Evolutionary conservation across 2,888 invertebrate genomes (phyloP).

Genomic region (Timema cristinae): DNA sequence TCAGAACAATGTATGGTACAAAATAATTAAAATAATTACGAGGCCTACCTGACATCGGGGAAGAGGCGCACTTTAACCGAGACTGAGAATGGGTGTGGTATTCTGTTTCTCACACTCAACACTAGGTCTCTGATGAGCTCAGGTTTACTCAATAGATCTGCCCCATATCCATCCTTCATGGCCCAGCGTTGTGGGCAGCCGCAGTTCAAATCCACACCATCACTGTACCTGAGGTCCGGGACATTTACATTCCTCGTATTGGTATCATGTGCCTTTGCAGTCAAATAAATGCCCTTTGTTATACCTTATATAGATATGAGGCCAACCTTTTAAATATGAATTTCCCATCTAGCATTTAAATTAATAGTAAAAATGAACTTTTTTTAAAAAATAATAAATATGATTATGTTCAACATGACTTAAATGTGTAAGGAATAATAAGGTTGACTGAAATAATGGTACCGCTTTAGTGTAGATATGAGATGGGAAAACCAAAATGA

Average conservation of each 20-base stretch:
- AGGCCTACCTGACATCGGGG: conserved; percentile 55
- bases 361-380: too few relatives aligned
- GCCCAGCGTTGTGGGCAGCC: conserved; percentile 98
- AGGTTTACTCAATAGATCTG: conserved; percentile 75
- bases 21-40: too few relatives aligned
- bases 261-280: too few relatives aligned
- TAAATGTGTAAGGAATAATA: too few relatives aligned
- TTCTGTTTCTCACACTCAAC: conserved; percentile 64
- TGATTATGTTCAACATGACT: too few relatives aligned
- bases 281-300: neutral
- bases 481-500: too few relatives aligned
- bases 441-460: too few relatives aligned
- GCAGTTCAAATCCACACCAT: conserved; percentile 95
- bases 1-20: too few relatives aligned
- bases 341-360: neutral
- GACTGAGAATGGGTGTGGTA: conserved; percentile 73
- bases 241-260: too few relatives aligned
- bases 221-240: conserved; percentile 60
- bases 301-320: too few relatives aligned
- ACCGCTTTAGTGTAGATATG: too few relatives aligned
- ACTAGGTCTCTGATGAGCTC: conserved; percentile 80
- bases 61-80: conserved; percentile 89
- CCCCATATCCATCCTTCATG: conserved; percentile 84
- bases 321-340: neutral
- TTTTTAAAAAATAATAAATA: too few relatives aligned